Conservation (phyloP, 2,888 invertebrate species). For the Galeruca laticollis region DNA sequence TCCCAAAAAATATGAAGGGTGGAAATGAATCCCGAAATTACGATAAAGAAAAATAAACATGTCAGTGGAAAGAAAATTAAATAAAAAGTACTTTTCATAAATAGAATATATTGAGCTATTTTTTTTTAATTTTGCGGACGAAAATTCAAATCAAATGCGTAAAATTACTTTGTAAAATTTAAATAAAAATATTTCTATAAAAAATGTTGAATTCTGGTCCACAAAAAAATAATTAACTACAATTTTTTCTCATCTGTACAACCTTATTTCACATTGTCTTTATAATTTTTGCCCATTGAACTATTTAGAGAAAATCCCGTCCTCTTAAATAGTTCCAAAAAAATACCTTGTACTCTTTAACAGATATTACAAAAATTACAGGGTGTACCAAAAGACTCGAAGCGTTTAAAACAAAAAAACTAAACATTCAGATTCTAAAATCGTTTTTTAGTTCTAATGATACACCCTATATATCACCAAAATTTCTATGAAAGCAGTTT, state of each 20-base stretch:
- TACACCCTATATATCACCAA: not conserved
- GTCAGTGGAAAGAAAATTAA: conserved; percentile 40
- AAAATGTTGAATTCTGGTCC: conserved; percentile 46
- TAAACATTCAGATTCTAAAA: not conserved
- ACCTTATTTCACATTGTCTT: conserved; percentile 58
- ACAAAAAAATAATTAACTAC: conserved; percentile 51
- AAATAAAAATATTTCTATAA: conserved; percentile 41
- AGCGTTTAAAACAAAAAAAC: not conserved
- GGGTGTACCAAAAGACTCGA: not conserved
- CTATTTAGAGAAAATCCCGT: conserved; percentile 29
- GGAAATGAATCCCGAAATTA: conserved; percentile 29
- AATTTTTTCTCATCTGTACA: conserved; percentile 54
- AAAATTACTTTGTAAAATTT: conserved; percentile 47
- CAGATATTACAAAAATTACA: conserved; percentile 33
- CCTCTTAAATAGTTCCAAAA: conserved; percentile 33
- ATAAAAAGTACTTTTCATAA: conserved; percentile 47
- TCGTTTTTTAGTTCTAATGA: not conserved
- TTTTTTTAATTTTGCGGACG: conserved; percentile 46
- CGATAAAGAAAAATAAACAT: conserved; percentile 29
- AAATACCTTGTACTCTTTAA: conserved; percentile 40
- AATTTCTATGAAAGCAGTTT: not conserved
- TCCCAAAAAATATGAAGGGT: conserved; percentile 26
- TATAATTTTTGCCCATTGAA: conserved; percentile 50
- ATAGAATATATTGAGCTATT: conserved; percentile 51
- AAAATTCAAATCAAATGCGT: conserved; percentile 49